phyloP scores from a whole-genome alignment of 2,113 vertebrate species.

The Verasper variegatus region DNA sequence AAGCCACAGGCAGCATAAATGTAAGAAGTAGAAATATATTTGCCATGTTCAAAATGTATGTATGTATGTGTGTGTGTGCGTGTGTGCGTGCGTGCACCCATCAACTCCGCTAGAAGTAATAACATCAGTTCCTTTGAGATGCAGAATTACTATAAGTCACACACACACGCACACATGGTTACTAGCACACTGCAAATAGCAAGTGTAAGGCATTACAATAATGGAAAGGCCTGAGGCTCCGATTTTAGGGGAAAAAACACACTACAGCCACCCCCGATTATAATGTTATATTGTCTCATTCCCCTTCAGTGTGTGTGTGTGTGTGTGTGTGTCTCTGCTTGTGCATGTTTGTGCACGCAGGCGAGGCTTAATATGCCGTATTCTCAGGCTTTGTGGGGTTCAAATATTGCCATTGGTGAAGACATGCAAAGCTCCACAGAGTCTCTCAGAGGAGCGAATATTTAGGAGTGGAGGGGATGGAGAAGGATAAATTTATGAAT shows the following conservation, averaged over 20 bases:
- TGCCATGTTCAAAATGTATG: slow-evolving; percentile 26
- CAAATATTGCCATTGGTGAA: slow-evolving; percentile 43
- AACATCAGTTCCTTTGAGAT: slow-evolving; percentile 53
- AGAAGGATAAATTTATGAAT: slow-evolving; percentile 47
- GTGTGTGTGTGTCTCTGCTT: neutral
- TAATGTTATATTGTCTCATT: slow-evolving; percentile 65
- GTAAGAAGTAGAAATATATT: slow-evolving; percentile 22
- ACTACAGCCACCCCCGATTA: slow-evolving; percentile 53
- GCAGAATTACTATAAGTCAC: slow-evolving; percentile 45
- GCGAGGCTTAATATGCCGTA: slow-evolving; percentile 40
- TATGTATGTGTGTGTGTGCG: too few relatives aligned
- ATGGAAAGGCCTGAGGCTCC: slow-evolving; percentile 65
- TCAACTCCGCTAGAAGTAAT: slow-evolving; percentile 48
- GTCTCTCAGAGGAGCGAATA: slow-evolving; percentile 39
- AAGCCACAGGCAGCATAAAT: neutral
- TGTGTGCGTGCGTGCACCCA: slow-evolving; percentile 17
- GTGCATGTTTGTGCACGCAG: slow-evolving; percentile 19
- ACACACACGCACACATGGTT: slow-evolving; percentile 37
- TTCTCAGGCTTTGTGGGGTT: slow-evolving; percentile 43
- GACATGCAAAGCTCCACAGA: slow-evolving; percentile 42
- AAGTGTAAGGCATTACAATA: slow-evolving; percentile 64
- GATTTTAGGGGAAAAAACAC: slow-evolving; percentile 38
- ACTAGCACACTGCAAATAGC: slow-evolving; percentile 44
- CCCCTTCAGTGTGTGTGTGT: slow-evolving; percentile 4
- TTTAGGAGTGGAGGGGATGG: slow-evolving; percentile 50